phyloP scores from a whole-genome alignment of 2,113 vertebrate genomes.

The Mus musculus region DNA sequence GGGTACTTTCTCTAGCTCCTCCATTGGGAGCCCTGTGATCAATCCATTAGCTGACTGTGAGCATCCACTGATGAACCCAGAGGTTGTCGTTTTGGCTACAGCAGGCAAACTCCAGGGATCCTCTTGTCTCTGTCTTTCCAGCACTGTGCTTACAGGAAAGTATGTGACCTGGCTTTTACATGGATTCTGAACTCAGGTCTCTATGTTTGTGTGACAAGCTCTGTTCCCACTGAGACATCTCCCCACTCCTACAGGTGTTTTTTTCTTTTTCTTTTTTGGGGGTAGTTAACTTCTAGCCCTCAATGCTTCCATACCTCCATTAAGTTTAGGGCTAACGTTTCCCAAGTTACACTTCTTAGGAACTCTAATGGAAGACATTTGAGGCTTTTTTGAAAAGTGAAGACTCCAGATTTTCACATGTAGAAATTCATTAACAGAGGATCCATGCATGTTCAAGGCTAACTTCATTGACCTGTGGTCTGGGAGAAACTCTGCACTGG shows the following conservation, averaged over 20 bases:
- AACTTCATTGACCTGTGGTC: not conserved
- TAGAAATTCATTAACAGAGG: not conserved
- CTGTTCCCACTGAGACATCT: not conserved
- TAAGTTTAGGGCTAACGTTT: not conserved
- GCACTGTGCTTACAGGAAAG: not conserved
- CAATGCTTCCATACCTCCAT: not conserved
- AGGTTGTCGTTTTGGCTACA: not conserved
- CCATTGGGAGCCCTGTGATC: too few relatives aligned
- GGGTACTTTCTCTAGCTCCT: too few relatives aligned
- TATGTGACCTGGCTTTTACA: not conserved
- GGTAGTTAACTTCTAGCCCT: not conserved
- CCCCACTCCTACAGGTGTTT: not conserved
- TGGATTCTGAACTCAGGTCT: not conserved
- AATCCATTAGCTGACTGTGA: too few relatives aligned
- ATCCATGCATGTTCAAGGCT: fast-evolving
- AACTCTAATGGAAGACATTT: not conserved
- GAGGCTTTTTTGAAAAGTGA: not conserved
- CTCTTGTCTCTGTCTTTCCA: too few relatives aligned
- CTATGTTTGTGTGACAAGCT: not conserved
- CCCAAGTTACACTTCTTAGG: not conserved
- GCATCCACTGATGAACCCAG: too few relatives aligned
- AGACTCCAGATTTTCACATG: not conserved
- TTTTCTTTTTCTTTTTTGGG: too few relatives aligned
- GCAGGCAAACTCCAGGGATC: not conserved
- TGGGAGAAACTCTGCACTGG: not conserved